Base-by-base conservation (phyloP, 1,140 invertebrate genomes). In the Hylaeus volcanicus region DNA sequence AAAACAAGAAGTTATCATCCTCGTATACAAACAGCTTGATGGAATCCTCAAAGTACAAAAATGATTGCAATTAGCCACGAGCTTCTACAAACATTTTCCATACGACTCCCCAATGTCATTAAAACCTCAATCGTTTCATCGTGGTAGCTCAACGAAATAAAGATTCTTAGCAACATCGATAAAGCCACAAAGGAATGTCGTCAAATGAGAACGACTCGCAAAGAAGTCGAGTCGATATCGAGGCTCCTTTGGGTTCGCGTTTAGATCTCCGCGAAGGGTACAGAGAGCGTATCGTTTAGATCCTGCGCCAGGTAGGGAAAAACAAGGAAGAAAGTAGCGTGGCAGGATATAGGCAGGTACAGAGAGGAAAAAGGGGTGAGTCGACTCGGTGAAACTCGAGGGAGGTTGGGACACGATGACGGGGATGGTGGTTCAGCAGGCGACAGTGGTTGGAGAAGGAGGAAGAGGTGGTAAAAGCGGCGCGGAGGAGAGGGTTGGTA, bases 401-500 rank as follows among this genome's bases (percentile, higher is more conserved):
- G 60, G n/a, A 1, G 11, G 56, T 51, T 12, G 65, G 26, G n/a
- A 45, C 65, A 68, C n/a, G 26, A 37, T 12, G 14, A 51, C 37
- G 65, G 72, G 53, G 70, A 71, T 71, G 60, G 53, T 71, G 73
- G 55, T 80, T 85, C 26, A 65, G 58, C 51, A 39, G 63, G 58
- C 53, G 71, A 78, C 55, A 60, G 55, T 56, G 61, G n/a, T 61
- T 11, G 39, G 41, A 9, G 51, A 45, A 63, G 77, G 78, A 74
- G 64, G 66, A 68, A 74, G 78, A 61, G 75, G 80, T 48, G 74
- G 80, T 81, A 82, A 82, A 55, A 77, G 64, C 73, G 79, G 63
- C 69, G 74, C 58, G 61, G 61, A 15, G 65, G 64, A 74, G 76
- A 56, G 71, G 55, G 71, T 63, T 55, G 81, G 79, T 79, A 85